Evolutionary conservation across 2,797 vertebrate species (phyloP).

Genomic region (Ataeniobius toweri): DNA sequence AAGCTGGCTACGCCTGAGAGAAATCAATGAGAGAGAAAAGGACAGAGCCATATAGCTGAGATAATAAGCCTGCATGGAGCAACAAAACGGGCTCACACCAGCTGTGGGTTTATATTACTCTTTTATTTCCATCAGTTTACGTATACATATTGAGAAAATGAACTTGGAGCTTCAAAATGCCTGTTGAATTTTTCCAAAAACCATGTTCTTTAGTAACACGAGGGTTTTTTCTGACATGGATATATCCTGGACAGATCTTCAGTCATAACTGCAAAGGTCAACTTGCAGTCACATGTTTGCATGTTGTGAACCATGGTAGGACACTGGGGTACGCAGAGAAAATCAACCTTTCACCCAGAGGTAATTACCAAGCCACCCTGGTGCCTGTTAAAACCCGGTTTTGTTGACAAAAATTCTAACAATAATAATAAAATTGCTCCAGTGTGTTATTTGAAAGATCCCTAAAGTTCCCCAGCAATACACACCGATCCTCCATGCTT

Average conservation of each 20-base stretch:
- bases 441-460: neutral
- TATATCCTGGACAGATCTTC: neutral
- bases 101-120: slow-evolving; percentile 1
- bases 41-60: slow-evolving; percentile 5
- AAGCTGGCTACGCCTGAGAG: neutral
- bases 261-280: neutral
- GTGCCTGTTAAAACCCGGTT: neutral
- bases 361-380: neutral
- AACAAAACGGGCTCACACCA: neutral
- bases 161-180: neutral
- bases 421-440: neutral
- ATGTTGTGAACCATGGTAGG: neutral
- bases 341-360: neutral
- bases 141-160: slow-evolving; percentile 1
- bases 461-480: neutral
- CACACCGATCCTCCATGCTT: slow-evolving; percentile 17
- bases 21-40: slow-evolving; percentile 11
- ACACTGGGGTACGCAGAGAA: neutral
- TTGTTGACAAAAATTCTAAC: neutral
- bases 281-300: neutral
- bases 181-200: neutral
- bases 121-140: neutral
- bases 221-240: neutral
- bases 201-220: neutral
- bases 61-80: neutral